Evolutionary conservation across 92 coral and sea anemone genomes (phyloP), one percentile per base, ranked within the genome.

Genomic region (Zoanthus sansibaricus): DNA sequence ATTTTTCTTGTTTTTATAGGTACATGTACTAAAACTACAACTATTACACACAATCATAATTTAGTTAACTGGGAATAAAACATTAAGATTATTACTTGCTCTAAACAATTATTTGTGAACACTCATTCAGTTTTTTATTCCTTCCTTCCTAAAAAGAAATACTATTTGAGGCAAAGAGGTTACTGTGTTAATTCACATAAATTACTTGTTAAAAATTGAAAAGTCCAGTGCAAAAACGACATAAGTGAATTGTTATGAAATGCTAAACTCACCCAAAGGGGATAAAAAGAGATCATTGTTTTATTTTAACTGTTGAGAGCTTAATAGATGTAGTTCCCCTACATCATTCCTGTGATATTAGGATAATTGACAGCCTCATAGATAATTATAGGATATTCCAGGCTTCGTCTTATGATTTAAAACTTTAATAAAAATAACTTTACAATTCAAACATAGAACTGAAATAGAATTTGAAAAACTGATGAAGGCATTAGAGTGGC

Each of bases 81-180:
- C 32, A 66, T 66, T 66, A 14, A 58, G n/a, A 58, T 58, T 58
- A 58, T 58, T 11, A 13, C 64, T 58, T 58, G 64, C 21, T 58
- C 64, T 58, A 58, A 15, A 58, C 64, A 13, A 11, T 56, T 58
- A 58, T 58, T 66, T n/a, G 71, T 66, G 71, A 37, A 66, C 7
- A 66, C 32, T 66, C 71, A n/a, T 66, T 66, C 71, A 66, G 33
- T 66, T 66, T 18, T 66, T 66, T 66, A 8, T 66, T 66, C 71
- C 37, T 37, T 37, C 3, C 5, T 58, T 18, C 64, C 14, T 18
- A 66, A 66, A 66, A 66, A 18, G 33, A 5, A 25, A 2, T 37
- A 4, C 4, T 66, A 66, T 66, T 64, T n/a, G 32, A 31, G 71
- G 71, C n/a, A 66, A 4, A 66, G 71, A 9, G 71, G 37, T 30